Evolutionary conservation across 2,113 vertebrate genomes (phyloP), one percentile per base, ranked within the genome.

Genomic region (Pelmatolapia mariae): DNA sequence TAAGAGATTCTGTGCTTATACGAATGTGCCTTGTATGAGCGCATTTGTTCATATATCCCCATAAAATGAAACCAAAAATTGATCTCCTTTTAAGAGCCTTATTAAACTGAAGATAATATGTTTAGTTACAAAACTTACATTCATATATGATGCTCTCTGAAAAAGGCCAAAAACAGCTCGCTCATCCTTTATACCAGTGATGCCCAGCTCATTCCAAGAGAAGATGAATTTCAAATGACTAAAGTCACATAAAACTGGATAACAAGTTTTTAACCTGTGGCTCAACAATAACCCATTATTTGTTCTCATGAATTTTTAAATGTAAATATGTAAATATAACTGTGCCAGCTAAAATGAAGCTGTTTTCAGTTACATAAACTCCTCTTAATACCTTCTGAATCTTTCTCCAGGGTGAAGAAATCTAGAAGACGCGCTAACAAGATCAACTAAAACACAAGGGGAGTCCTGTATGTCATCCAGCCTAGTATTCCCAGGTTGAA

Each of bases 391-490:
- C 1, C 6, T 19, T 71, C 16, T 92, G 5, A 22, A 13, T 91
- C 4, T 91, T 19, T 87, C 68, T 66, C 11, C 88, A 96, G 95
- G 86, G 95, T 96, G 91, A 96, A 96, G 90, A 96, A 95, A 84
- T 90, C 91, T 68, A 91, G 93, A 88, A 94, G 94, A 94, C 95
- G 95, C 82, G 90, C 83, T 12, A 90, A 82, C 88, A 93, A 95
- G 92, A 95, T 89, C 15, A 84, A 68, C 81, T 94, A 91, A 68
- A 93, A 47, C 9, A 5, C 12, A n/a, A 16, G 19, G 54, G 50
- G 2, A 29, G 38, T 10, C 59, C 0, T 36, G 18, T 5, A 5
- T 13, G 80, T 53, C 18, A 5, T 79, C 78, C 19, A 84, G 40
- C 86, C 87, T 84, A 86, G 56, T 50, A 10, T 10, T 82, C 71